Conservation (phyloP, 2,113 vertebrate species). For the Saiga tatarica region DNA sequence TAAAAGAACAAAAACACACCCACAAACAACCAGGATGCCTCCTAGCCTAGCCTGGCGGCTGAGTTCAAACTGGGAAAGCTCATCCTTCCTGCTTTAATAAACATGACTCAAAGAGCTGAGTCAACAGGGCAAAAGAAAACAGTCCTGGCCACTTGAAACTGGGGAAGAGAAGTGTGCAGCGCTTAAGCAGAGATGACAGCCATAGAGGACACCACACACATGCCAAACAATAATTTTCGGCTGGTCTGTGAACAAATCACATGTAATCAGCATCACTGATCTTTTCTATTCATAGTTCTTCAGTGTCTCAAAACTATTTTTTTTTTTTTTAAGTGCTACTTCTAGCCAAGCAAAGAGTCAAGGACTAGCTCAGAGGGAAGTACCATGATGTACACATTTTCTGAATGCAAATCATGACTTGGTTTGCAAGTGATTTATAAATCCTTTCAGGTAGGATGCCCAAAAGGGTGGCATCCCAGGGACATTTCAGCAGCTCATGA, state of each 20-base stretch:
- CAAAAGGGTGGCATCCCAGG: background rate
- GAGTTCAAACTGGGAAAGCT: background rate
- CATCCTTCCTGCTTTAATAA: background rate
- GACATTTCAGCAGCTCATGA: background rate
- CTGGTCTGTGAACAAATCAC: background rate
- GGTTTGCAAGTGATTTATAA: background rate
- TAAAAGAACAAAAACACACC: background rate
- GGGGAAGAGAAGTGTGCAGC: background rate
- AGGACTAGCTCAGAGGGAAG: background rate
- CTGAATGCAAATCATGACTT: constrained; percentile 2
- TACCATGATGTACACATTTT: background rate
- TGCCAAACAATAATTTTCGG: background rate
- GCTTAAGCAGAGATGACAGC: background rate
- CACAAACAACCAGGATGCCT: background rate
- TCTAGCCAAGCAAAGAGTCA: background rate
- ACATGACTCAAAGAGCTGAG: background rate
- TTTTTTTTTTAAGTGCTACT: background rate
- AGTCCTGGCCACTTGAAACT: background rate
- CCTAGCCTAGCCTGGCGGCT: background rate
- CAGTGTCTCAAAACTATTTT: background rate
- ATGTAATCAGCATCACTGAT: background rate
- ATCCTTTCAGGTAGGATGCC: background rate
- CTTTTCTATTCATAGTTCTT: background rate
- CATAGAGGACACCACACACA: background rate
- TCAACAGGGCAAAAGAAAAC: background rate